A percentile compares a stretch with the other conserved stretches of the same genome.
phyloP scores from a whole-genome alignment of 2,797 vertebrate genomes.

The Chromobotia macracanthus region DNA sequence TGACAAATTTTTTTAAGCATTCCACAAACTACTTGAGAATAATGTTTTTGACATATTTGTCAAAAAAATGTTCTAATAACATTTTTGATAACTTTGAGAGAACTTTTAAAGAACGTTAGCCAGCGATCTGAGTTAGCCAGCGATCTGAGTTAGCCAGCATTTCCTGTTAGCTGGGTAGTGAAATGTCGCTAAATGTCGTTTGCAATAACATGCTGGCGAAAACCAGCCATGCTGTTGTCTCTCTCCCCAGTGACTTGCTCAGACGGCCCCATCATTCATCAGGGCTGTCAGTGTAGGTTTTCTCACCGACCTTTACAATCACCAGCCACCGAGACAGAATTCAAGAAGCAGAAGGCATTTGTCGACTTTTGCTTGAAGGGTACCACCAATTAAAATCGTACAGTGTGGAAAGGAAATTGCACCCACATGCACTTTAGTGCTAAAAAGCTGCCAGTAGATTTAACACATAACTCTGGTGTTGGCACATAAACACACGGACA shows the following conservation, averaged over 20 bases:
- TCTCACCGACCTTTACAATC: constrained; percentile 41
- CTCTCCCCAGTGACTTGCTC: constrained; percentile 36
- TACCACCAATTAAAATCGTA: constrained; percentile 51
- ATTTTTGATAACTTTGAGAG: too few species aligned
- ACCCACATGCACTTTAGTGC: constrained; percentile 38
- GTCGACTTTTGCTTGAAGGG: constrained; percentile 17
- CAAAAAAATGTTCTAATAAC: background rate
- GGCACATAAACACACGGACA: constrained; percentile 39
- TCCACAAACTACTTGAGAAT: too few species aligned
- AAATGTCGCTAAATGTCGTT: constrained; percentile 4
- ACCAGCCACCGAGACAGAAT: constrained; percentile 27
- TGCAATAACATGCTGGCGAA: constrained; percentile 10
- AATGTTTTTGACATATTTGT: background rate
- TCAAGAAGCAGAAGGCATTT: constrained; percentile 49
- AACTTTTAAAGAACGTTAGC: too few species aligned
- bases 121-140: too few species aligned
- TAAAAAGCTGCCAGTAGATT: constrained; percentile 45
- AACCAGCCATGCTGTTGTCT: constrained; percentile 14
- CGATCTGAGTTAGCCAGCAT: too few species aligned
- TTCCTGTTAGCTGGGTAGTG: too few species aligned
- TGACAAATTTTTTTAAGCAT: too few species aligned
- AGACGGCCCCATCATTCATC: constrained; percentile 50
- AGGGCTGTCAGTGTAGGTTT: constrained; percentile 49
- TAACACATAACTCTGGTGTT: constrained; percentile 26
- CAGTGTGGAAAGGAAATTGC: constrained; percentile 30